Base-by-base conservation (phyloP, 2,113 vertebrate species). In the Prolemur simus region DNA sequence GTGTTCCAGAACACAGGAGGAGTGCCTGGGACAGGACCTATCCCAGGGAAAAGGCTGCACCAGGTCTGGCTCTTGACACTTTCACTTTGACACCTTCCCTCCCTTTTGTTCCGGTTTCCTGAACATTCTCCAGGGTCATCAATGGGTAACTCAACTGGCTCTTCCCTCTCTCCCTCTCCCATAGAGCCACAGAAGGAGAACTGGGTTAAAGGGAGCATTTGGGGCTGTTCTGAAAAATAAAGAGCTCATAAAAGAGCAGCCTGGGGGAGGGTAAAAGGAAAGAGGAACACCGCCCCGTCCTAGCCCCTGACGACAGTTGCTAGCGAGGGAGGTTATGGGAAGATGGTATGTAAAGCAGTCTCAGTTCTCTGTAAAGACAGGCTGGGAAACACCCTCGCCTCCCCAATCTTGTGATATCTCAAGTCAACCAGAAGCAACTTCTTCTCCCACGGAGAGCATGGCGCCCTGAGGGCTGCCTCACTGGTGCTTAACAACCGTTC, bases 321-420 rank as follows among this genome's bases (percentile, higher is more conserved):
- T 83, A 86, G 45, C 14, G 45, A 96, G 63, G 52, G 89, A 85
- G 45, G 64, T 96, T 6, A 49, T 37, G 42, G 77, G 92, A 89
- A 42, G 66, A 18, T 15, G 89, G 25, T 14, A 5, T 82, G 93
- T 66, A 91, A 58, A 90, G 11, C 63, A 94, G 60, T 97, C 96
- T 97, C 96, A 11, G 78, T 95, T 97, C 96, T 81, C 95, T 87
- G 23, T 87, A 42, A 68, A 39, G 25, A 74, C 15, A 58, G 27
- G 8, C 78, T 87, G 95, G 89, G 56, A 84, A 96, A 93, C 73
- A 91, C 83, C 92, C 66, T 49, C 39, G 84, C 27, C 74, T 66
- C 86, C 71, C 77, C 39, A n/a, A 5, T 34, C 89, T 66, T 56
- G 39, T 93, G 97, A 93, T 66, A 73, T 8, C 17, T 83, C 45